Base-by-base conservation (phyloP, 2,888 invertebrate species). In the Acanthococcus lagerstroemiae region DNA sequence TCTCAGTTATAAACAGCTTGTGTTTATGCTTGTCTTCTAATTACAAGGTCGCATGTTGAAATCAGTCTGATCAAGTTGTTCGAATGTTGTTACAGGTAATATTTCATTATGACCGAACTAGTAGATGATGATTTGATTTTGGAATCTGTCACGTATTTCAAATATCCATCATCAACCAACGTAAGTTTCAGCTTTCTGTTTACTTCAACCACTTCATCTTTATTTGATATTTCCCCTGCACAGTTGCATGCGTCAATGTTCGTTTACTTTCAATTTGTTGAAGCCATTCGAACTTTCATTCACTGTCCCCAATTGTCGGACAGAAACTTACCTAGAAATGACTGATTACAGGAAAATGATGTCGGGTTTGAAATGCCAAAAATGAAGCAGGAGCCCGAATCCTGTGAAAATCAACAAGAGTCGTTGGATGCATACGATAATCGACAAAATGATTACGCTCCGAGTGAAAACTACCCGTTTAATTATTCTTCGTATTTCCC, bases 71-170 rank as follows among this genome's bases (percentile, higher is more conserved):
- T n/a, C n/a, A n/a, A n/a, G n/a, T n/a, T n/a, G n/a, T n/a, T n/a
- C n/a, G n/a, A n/a, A n/a, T n/a, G n/a, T n/a, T n/a, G n/a, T 55
- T 55, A 12, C 24, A 55, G 55, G n/a, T 55, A 22, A n/a, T 19
- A 15, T 55, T 17, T 17, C 19, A 56, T 9, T 17, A 66, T 66
- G 66, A 48, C 57, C 24, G 66, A 66, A n/a, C 27, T 66, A 48
- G 22, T 22, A 2, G 66, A 66, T 26, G 66, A 66, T 56, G 66
- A 66, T 57, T 22, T 56, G 24, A 66, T 66, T 50, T 57, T 66
- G 46, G 57, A 56, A 57, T 56, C 66, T 17, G 66, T 66, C 22
- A 66, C 66, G 30, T 66, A 66, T 57, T 66, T 66, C 27, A 66
- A 66, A 37, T 66, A 66, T 9, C 66, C 66, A n/a, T 60, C 60